These are phyloP conservation scores for Corythoichthys haematopterus DNA, from an alignment of 2,113 vertebrate genomes.

Conservation along the genomic window DNA sequence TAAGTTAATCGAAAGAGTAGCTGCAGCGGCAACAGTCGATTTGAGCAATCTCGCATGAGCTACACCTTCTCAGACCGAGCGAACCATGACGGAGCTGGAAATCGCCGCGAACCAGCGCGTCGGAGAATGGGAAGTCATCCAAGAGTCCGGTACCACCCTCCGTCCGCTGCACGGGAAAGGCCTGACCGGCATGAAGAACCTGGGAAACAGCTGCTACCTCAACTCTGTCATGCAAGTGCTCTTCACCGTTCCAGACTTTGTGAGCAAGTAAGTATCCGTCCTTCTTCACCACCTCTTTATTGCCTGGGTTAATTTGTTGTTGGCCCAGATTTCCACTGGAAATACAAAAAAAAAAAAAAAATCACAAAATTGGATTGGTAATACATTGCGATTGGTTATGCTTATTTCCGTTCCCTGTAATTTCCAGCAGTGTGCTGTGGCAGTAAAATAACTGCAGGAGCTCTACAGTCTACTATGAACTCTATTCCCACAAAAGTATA, in stretches of 20 bases:
- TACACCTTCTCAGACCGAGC: slow-evolving; percentile 81
- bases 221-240: slow-evolving; percentile 99
- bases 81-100: slow-evolving; percentile 97
- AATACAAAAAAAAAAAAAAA: background rate
- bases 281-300: background rate
- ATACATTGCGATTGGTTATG: background rate
- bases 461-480: no score
- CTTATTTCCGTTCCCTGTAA: background rate
- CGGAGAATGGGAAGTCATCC: slow-evolving; percentile 97
- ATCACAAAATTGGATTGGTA: background rate
- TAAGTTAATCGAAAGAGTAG: slow-evolving; percentile 23
- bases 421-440: no score
- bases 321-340: background rate
- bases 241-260: slow-evolving; percentile 97
- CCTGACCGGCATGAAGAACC: slow-evolving; percentile 93
- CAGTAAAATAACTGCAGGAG: no score
- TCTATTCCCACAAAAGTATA: no score
- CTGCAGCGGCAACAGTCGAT: background rate
- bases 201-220: slow-evolving; percentile 99
- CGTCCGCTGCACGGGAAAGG: slow-evolving; percentile 88
- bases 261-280: slow-evolving; percentile 85
- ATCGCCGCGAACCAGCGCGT: slow-evolving; percentile 98
- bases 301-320: background rate
- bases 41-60: background rate
- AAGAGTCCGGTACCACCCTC: slow-evolving; percentile 90